Evolutionary conservation across 1,140 invertebrate genomes (phyloP).

Genomic region (Listronotus bonariensis): DNA sequence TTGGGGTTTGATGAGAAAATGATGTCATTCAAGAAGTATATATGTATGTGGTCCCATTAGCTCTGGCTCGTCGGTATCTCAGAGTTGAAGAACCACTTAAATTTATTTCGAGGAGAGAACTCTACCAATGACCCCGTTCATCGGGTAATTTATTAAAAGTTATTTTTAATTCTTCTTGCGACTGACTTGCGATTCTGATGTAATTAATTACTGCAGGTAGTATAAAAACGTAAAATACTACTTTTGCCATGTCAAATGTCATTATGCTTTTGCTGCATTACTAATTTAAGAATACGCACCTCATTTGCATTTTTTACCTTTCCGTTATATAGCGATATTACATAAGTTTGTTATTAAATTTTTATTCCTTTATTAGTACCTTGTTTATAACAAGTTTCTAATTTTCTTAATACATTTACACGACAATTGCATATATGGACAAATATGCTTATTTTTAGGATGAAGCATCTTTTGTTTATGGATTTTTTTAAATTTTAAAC

Average conservation of each 20-base stretch:
- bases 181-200: not conserved
- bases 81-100: constrained; percentile 34
- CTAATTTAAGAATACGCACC: too few relatives aligned
- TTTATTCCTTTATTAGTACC: too few relatives aligned
- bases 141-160: constrained; percentile 17
- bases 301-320: too few relatives aligned
- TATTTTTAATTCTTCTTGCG: constrained; percentile 21
- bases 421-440: too few relatives aligned
- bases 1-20: constrained; percentile 54
- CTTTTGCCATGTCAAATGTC: not conserved
- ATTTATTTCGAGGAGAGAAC: not conserved
- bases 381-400: too few relatives aligned
- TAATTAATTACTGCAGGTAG: constrained; percentile 2
- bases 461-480: too few relatives aligned
- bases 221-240: not conserved
- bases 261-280: not conserved
- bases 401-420: too few relatives aligned
- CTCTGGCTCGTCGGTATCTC: constrained; percentile 44
- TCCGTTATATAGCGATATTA: too few relatives aligned
- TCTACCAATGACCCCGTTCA: constrained; percentile 32
- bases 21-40: constrained; percentile 53
- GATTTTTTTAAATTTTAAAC: too few relatives aligned
- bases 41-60: constrained; percentile 52
- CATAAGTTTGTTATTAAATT: too few relatives aligned
- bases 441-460: too few relatives aligned